Base-by-base conservation (phyloP, 1,140 invertebrate species). In the Anagrus nilaparvatae region DNA sequence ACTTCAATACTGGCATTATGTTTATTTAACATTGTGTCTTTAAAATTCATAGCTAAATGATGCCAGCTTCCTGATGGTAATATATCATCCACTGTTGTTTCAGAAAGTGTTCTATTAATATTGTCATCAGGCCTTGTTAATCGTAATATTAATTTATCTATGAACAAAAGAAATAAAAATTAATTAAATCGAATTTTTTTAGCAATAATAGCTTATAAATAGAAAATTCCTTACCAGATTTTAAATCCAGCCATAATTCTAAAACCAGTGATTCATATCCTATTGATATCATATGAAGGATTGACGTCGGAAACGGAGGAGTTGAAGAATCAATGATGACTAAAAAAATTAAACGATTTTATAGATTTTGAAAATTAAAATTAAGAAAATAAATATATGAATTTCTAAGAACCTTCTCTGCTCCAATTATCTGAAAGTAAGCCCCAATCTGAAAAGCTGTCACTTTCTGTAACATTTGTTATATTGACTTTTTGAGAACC, bases 1-100 rank as follows among this genome's bases (percentile, higher is more conserved):
- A 79, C 75, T 59, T 79, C 67, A 16, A 79, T 66, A 32, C 71
- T 70, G 38, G 77, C 76, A 40, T 69, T 72, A 7, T 69, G 66
- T 45, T 73, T 70, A 43, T 70, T 67, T 5, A 65, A 63, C 25
- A 78, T 61, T 0, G 63, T 70, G 49, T 79, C 76, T 50, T 69
- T 66, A 18, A 78, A 68, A 58, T 77, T 78, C 16, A 80, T 54
- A 17, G 74, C 73, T 25, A 82, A 53, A 54, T 77, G 74, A 48
- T 72, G 69, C 77, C 78, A 80, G 6, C 62, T 54, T 25, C 67
- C 65, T 3, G 67, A 60, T 13, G 72, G 58, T 23, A 77, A 45
- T 28, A 67, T 60, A 12, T 63, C 65, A 30, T 58, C 68, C 13
- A 75, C 60, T 4, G 68, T 69, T 18, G 69, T 69, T 51, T 74